phyloP scores from a whole-genome alignment of 2,888 invertebrate species.

The Omphaloscelis lunosa region DNA sequence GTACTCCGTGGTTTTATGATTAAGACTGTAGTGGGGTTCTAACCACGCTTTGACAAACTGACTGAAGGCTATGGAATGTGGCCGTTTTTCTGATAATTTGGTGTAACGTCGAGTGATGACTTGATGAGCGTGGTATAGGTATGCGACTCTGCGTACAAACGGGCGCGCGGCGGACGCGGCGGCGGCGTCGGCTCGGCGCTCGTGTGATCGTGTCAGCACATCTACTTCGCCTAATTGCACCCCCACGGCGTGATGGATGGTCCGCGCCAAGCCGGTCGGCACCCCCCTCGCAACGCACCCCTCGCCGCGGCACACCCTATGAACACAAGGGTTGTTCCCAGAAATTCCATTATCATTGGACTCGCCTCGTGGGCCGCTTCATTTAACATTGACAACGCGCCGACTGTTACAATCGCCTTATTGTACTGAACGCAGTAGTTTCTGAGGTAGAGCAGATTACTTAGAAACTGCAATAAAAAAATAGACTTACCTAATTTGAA shows the following conservation, averaged over 20 bases:
- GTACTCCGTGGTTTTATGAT: neutral
- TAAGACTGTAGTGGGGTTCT: neutral
- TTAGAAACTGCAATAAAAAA: constrained; percentile 3
- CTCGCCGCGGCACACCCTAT: constrained; percentile 81
- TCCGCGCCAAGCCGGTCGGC: constrained; percentile 68
- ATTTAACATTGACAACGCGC: constrained; percentile 82
- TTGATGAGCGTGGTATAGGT: constrained; percentile 3
- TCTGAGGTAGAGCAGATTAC: constrained; percentile 51
- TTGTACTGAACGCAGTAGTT: constrained; percentile 71
- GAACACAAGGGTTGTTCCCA: constrained; percentile 88
- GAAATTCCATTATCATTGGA: constrained; percentile 88
- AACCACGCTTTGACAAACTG: neutral
- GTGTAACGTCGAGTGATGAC: constrained; percentile 5
- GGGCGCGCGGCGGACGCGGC: constrained; percentile 1
- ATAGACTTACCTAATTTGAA: neutral
- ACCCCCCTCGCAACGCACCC: constrained; percentile 63
- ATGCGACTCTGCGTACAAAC: neutral
- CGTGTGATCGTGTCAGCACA: constrained; percentile 89
- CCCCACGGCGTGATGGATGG: constrained; percentile 88
- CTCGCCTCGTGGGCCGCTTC: constrained; percentile 76
- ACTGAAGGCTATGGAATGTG: neutral
- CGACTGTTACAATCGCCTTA: constrained; percentile 75
- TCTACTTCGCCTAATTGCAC: constrained; percentile 84
- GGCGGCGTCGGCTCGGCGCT: constrained; percentile 3
- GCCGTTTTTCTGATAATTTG: constrained; percentile 2